These are phyloP conservation scores for Drosophila funebris DNA, from an alignment of 1,140 invertebrate species.

Conservation along the genomic window DNA sequence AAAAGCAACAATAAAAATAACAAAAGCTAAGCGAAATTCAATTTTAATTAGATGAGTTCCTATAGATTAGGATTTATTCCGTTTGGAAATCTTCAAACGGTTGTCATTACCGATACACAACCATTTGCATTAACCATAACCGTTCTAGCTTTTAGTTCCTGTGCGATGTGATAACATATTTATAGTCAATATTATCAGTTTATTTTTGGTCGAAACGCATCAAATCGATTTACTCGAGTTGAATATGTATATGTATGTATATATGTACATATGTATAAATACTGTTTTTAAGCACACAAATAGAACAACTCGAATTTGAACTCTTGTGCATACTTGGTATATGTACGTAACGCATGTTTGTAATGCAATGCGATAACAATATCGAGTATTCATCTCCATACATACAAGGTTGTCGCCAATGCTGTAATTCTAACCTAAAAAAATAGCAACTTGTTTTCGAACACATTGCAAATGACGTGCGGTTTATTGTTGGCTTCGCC, in stretches of 20 bases:
- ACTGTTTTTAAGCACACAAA: neutral
- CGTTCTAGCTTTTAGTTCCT: neutral
- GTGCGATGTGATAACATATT: neutral
- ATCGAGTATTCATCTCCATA: neutral
- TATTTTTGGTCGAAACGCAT: conserved; percentile 3
- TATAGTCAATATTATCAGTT: neutral
- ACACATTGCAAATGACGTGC: conserved; percentile 21
- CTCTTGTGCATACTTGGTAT: neutral
- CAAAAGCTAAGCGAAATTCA: neutral
- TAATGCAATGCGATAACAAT: conserved; percentile 2
- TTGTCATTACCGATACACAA: neutral
- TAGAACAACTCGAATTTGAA: neutral
- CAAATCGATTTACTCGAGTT: neutral
- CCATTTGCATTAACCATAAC: neutral
- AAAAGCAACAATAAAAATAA: neutral
- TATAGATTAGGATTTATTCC: neutral
- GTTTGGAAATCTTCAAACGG: neutral
- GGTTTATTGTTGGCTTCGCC: conserved; percentile 26
- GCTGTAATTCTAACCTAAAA: conserved; percentile 34
- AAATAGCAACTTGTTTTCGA: conserved; percentile 35
- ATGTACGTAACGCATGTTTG: neutral
- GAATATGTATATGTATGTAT: neutral
- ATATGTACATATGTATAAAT: neutral
- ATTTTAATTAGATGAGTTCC: neutral
- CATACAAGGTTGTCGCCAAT: conserved; percentile 22